Conservation (phyloP, 2,888 invertebrate genomes). For the Caenorhabditis panamensis region DNA sequence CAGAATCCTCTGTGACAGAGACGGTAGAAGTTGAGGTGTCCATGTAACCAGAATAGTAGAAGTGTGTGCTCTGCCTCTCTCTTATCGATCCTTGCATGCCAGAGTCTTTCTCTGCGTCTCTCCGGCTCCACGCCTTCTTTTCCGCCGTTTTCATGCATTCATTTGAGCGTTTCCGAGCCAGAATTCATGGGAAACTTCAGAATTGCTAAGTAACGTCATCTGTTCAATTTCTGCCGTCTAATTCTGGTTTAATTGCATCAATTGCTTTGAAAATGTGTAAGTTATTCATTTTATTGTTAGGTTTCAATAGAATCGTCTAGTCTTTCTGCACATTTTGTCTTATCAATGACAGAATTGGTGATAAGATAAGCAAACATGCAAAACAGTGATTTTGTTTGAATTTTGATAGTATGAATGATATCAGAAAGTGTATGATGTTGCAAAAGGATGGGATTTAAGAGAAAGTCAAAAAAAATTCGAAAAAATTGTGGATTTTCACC, state of each 20-base stretch:
- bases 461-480: too few species aligned
- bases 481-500: too few species aligned
- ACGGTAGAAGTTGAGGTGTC: constrained; percentile 40
- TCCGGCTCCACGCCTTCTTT: constrained; percentile 2
- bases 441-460: too few species aligned
- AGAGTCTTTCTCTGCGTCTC: constrained; percentile 43
- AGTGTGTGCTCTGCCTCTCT: constrained; percentile 9
- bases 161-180: constrained; percentile 20
- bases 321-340: too few species aligned
- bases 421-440: too few species aligned
- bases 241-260: constrained; percentile 38
- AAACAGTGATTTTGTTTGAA: constrained; percentile 12
- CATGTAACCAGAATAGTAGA: constrained; percentile 19
- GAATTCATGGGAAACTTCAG: too few species aligned
- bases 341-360: too few species aligned
- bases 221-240: constrained; percentile 1
- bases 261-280: neutral
- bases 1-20: too few species aligned
- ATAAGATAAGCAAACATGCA: constrained; percentile 46
- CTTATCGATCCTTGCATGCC: constrained; percentile 53
- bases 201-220: too few species aligned
- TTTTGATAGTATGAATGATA: too few species aligned
- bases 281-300: neutral
- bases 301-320: too few species aligned
- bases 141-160: constrained; percentile 18